These are phyloP conservation scores for Amazona guildingii DNA, from an alignment of 2,113 vertebrate genomes.

Conservation along the genomic window DNA sequence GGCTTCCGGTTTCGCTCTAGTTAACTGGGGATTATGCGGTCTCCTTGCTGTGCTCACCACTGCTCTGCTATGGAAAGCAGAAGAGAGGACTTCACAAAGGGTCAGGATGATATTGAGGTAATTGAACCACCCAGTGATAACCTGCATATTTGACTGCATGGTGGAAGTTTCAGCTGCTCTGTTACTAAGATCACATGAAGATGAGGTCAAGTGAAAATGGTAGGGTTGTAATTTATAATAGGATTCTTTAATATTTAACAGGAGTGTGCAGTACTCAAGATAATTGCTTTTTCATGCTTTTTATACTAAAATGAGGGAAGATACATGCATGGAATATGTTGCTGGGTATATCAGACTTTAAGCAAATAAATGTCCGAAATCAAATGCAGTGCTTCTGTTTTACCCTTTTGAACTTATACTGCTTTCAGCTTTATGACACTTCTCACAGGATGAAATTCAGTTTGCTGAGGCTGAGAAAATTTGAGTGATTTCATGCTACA, in stretches of 20 bases:
- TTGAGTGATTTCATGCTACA: background rate
- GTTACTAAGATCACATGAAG: background rate
- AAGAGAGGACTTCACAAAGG: background rate
- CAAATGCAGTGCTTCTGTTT: background rate
- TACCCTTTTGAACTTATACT: background rate
- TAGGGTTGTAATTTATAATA: background rate
- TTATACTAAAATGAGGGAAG: background rate
- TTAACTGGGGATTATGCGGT: background rate
- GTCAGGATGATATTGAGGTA: background rate
- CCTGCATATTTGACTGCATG: background rate
- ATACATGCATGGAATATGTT: background rate
- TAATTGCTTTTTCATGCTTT: background rate
- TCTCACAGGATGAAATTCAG: slow-evolving; percentile 25
- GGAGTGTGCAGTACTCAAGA: background rate
- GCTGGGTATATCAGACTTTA: background rate
- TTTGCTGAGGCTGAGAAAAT: slow-evolving; percentile 18
- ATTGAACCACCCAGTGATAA: background rate
- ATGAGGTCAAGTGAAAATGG: background rate
- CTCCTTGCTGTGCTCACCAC: background rate
- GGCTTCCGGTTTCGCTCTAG: background rate
- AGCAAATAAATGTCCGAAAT: background rate
- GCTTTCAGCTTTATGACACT: background rate
- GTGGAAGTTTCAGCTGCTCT: background rate
- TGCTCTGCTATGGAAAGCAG: background rate
- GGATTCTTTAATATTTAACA: slow-evolving; percentile 1